Base-by-base conservation (phyloP, 1,140 invertebrate genomes). In the Brevipalpus yothersi region DNA sequence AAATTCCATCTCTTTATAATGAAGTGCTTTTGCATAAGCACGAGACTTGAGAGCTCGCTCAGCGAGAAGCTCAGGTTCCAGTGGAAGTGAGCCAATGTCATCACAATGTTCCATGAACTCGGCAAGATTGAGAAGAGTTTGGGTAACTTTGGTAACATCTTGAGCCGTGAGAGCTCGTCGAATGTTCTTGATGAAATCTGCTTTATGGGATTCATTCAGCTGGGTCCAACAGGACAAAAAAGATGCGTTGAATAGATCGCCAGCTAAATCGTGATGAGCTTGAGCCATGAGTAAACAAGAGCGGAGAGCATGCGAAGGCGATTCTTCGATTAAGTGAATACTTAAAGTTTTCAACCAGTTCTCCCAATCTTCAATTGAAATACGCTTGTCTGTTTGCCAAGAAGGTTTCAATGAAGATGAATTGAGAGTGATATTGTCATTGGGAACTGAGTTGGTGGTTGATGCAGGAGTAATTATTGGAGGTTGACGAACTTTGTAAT, bases 51-150 rank as follows among this genome's bases (percentile, higher is more conserved):
- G 73, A 2, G 79, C 79, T 60, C 72, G 67, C 58, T 78, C 70
- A 40, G 76, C 76, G 11, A 83, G 65, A 19, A 96, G 71, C 55
- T 84, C 81, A 0, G 83, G 80, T 60, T 91, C 82, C 21, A 99
- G 76, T 1, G 93, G 91, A 58, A 98, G 72, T 0, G 89, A 85
- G 15, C 93, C 91, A 17, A 51, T 51, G 75, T 81, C 60, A 58
- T 98, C 94, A 69, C 91, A 97, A 68, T 98, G 94, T 67, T 98
- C 94, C 89, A 98, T 96, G 67, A 99, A 99, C 72, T 99, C 94
- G 0, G 92, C 92, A 39, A 99, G 73, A 73, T 98, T 99, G 2
- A 99, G 74, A 60, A 99, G 85, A 0, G 92, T 93, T 68, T 98
- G 93, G 0, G 92, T 96, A 41, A 98, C 84, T 71, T 99, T 95